Base-by-base conservation (phyloP, 2,113 vertebrate genomes). In the Diadophis punctatus region DNA sequence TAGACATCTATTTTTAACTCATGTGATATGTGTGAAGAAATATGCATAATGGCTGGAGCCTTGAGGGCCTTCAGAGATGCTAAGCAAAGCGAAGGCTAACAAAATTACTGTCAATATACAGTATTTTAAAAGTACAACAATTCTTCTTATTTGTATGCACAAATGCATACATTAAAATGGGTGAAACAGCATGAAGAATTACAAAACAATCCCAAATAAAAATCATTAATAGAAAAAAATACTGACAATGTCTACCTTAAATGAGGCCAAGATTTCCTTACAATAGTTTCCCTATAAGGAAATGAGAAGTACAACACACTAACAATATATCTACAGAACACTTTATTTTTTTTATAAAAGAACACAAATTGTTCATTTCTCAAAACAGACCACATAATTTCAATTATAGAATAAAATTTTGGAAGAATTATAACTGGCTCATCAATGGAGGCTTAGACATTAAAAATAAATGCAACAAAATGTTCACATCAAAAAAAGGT, bases 261-360 rank as follows among this genome's bases (percentile, higher is more conserved):
- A 80, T 80, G 9, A 90, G n/a, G 20, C 27, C 25, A 30, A 68
- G 11, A 14, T 86, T 52, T 74, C 6, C 74, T 91, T 56, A 52
- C 2, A 27, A 48, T 27, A 85, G 30, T 34, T 89, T 58, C 7
- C 53, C 22, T 89, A 74, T 85, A 88, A 87, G n/a, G 34, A 89
- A 89, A 90, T 90, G 53, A 93, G 46, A 84, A 88, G 87, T 53
- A 53, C 84, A 74, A 11, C 58, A 90, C 89, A 93, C 58, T 94
- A 48, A 93, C 91, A 87, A 87, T 84, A 80, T 94, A 93, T 95
- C 93, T 95, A 90, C 7, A 93, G 92, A 96, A 96, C 84, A 94
- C 85, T 91, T 96, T 95, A 96, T 96, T 96, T 94, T 94, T 48
- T 94, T 95, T 92, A 86, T 90, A 92, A 92, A 92, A 91, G 90